Base-by-base conservation (phyloP, 1,140 invertebrate genomes). In the Pomacea maculata region DNA sequence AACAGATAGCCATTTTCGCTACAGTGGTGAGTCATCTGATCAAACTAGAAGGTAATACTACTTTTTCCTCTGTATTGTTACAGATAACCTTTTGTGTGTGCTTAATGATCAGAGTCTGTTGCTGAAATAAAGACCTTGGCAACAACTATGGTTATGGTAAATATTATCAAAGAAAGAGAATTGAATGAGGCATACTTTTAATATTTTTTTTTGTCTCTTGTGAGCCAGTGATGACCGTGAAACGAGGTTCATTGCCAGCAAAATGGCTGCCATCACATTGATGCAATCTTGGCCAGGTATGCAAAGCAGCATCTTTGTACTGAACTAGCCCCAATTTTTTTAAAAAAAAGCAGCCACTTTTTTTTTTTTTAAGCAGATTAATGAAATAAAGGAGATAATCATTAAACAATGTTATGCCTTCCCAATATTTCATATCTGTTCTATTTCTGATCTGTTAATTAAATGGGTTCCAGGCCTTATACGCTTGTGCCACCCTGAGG, bases 221-320 rank as follows among this genome's bases (percentile, higher is more conserved):
- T 78, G 64, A 86, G 88, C 52, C 83, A 96, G 95, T 88, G 96
- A 97, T 83, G 96, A 96, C 83, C 93, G 95, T 72, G 95, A 97
- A 84, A 93, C 95, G 83, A 93, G 95, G 81, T 96, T 97, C 87
- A 94, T 94, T 21, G 95, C 96, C 81, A 96, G 95, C 84, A 95
- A 96, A 77, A 91, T 96, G 81, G 96, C 97, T 7, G 88, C 98
- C 45, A 91, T 97, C 34, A 96, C 96, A 68, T 94, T 97, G 61
- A 90, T 98, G 80, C 94, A 96, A 71, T 98, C 97, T 70, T 99
- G 96, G 95, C 94, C 96, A 70, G 97, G 97, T 79, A 92, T 52
- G 12, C 8, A n/a, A 64, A 17, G 11, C 57, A 25, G 25, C 25
- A 25, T 25, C 25, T 61, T 61, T 61, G 57, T 11, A 8, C 15